Evolutionary conservation across 2,113 vertebrate species (phyloP), one percentile per base, ranked within the genome.

Genomic region (Notarius lentiginosus): DNA sequence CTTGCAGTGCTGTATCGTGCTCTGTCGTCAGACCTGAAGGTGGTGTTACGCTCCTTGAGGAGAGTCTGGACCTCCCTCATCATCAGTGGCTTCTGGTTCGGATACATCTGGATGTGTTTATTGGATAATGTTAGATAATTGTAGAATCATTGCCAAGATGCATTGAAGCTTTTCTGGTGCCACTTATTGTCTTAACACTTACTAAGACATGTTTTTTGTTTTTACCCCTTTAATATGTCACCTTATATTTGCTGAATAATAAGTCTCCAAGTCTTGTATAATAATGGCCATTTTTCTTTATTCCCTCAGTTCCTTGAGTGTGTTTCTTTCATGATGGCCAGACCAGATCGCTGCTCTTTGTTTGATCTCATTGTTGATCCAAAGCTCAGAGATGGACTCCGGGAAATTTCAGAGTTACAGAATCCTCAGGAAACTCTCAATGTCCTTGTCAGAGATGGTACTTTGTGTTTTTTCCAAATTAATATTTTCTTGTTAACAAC

Each of bases 331-430:
- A 14, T 17, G 49, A 90, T 88, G 89, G 58, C 82, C 10, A 73
- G 14, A 34, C 72, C 72, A 1, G 80, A 86, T 65, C 47, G 60
- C 3, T 72, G 80, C 30, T 84, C 76, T 47, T 61, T 90, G 76
- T 90, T 90, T 20, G 60, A 75, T 0, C 22, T 88, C 9, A 56
- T 61, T 55, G 66, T 8, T 17, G 85, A 90, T 20, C 82, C 47
- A 17, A 84, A 79, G 30, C 15, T 88, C 30, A 84, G 47, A 11
- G 82, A 83, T 17, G 89, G 89, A 17, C 85, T 90, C 20, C 41
- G 76, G 61, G 82, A 88, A 27, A 11, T 87, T 80, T 83, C 51
- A 53, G 79, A 63, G 49, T 47, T 65, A 17, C 73, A 53, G 5
- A 24, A 47, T 47, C 41, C 66, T 49, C 55, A 58, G 4, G 86